Evolutionary conservation across 2,888 invertebrate genomes (phyloP).

Genomic region (Serripes groenlandicus): DNA sequence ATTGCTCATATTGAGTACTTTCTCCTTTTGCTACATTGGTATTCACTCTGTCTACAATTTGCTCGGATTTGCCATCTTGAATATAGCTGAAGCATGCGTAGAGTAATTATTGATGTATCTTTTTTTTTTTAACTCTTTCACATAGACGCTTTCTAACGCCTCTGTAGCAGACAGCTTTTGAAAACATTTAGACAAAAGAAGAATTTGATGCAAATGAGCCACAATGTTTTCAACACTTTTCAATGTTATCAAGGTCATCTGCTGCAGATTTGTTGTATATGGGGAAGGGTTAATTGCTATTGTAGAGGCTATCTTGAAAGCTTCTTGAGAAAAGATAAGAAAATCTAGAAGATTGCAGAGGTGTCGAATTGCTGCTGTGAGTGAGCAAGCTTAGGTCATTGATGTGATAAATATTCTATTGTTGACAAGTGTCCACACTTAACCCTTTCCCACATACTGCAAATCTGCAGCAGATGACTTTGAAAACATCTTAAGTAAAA

Average conservation of each 20-base stretch:
- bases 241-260: neutral
- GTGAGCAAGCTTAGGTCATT: no score
- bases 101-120: no score
- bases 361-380: no score
- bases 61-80: no score
- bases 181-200: neutral
- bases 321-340: neutral
- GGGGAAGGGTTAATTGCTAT: neutral
- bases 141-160: neutral
- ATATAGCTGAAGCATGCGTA: no score
- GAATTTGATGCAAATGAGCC: neutral
- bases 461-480: no score
- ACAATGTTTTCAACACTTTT: neutral
- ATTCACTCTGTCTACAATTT: no score
- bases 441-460: neutral
- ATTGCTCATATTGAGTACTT: no score
- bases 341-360: neutral
- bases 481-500: no score
- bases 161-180: neutral
- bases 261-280: neutral
- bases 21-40: no score
- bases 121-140: neutral
- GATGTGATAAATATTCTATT: no score
- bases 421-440: neutral
- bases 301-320: neutral